Conservation (phyloP, 1,140 invertebrate genomes). For the Zaprionus kolodkinae region DNA sequence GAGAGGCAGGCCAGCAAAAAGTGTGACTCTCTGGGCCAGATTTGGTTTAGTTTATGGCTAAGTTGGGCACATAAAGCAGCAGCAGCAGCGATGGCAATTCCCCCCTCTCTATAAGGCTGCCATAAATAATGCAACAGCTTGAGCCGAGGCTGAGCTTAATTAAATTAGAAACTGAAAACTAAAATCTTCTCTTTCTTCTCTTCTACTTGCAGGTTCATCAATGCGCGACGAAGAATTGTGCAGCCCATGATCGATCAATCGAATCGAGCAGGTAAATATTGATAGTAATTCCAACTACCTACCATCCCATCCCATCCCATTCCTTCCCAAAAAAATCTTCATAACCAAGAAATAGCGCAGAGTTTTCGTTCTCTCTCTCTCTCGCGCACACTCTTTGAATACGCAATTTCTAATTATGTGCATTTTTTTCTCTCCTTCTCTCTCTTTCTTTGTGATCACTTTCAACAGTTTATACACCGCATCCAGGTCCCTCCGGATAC, state of each 20-base stretch:
- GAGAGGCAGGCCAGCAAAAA: conserved; percentile 61
- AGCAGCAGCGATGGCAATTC: background rate
- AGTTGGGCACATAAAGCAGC: conserved; percentile 76
- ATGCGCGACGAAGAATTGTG: conserved; percentile 98
- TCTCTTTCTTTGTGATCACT: conserved; percentile 6
- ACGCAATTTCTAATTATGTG: conserved; percentile 84
- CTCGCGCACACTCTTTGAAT: conserved; percentile 12
- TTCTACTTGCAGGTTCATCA: conserved; percentile 96
- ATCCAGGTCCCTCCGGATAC: conserved; percentile 96
- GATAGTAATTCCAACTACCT: too few species aligned
- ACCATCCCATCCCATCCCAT: background rate
- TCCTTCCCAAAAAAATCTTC: conserved; percentile 61
- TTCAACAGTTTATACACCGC: conserved; percentile 92
- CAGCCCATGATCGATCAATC: conserved; percentile 99
- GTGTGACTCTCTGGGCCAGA: conserved; percentile 77
- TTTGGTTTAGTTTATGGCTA: conserved; percentile 82
- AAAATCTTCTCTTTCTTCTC: conserved; percentile 38
- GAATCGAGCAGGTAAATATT: conserved; percentile 96
- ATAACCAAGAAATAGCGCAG: conserved; percentile 75
- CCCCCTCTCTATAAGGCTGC: conserved; percentile 34
- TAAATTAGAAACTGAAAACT: conserved; percentile 18
- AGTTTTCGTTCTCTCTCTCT: conserved; percentile 29
- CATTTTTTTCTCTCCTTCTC: conserved; percentile 82
- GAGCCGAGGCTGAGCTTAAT: conserved; percentile 49
- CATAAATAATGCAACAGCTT: conserved; percentile 79